These are phyloP conservation scores for Phrynocephalus forsythii DNA, from an alignment of 2,797 vertebrate species.

Conservation along the genomic window DNA sequence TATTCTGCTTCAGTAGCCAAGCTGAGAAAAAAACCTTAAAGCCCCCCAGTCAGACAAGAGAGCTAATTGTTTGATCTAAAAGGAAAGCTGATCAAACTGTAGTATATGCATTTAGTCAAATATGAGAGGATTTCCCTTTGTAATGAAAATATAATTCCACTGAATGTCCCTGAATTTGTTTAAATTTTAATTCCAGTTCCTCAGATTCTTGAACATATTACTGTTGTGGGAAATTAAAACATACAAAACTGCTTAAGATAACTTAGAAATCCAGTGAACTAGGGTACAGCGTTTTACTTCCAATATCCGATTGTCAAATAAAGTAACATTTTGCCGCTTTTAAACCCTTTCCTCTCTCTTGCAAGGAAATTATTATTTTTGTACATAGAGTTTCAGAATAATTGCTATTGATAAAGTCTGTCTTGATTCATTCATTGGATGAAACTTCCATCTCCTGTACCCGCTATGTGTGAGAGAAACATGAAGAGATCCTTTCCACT, in stretches of 20 bases:
- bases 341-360: background rate
- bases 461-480: too few species aligned
- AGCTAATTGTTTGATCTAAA: background rate
- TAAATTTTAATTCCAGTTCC: background rate
- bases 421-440: background rate
- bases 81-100: background rate
- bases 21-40: background rate
- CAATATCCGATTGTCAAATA: background rate
- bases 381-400: background rate
- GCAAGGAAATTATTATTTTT: background rate
- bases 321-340: background rate
- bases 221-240: background rate
- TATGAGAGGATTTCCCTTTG: background rate
- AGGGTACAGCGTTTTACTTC: background rate
- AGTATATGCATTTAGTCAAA: background rate
- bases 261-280: background rate
- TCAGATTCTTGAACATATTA: background rate
- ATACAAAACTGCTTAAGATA: background rate
- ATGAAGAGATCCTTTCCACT: too few species aligned
- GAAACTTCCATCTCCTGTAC: background rate
- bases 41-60: background rate
- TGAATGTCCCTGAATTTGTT: background rate
- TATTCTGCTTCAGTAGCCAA: rapidly evolving
- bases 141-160: background rate
- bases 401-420: background rate